phyloP scores from a whole-genome alignment of 2,113 vertebrate genomes.

The Ciconia maguari region DNA sequence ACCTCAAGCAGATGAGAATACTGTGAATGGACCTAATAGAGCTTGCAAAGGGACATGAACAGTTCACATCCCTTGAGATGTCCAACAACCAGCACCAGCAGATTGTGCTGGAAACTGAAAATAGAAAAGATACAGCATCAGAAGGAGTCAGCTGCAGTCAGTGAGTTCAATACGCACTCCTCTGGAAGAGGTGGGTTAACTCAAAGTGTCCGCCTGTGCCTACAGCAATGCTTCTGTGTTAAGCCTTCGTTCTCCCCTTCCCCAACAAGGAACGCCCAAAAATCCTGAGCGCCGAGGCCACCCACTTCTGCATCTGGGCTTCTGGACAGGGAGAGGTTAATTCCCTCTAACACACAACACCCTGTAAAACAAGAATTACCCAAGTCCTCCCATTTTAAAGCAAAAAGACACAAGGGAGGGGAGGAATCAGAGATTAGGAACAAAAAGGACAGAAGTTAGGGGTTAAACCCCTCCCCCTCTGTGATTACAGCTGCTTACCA shows the following conservation, averaged over 20 bases:
- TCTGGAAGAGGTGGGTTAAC: neutral
- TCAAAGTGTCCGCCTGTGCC: neutral
- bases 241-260: fast-evolving
- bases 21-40: neutral
- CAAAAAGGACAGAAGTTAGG: neutral
- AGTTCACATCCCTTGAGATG: neutral
- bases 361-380: neutral
- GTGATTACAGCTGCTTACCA: neutral
- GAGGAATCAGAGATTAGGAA: neutral
- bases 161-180: neutral
- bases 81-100: neutral
- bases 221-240: neutral
- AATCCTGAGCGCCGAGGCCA: neutral
- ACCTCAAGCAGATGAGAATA: neutral
- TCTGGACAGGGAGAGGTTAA: neutral
- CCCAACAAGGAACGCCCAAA: neutral
- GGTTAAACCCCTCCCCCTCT: neutral
- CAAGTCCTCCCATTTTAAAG: neutral
- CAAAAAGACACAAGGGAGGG: neutral
- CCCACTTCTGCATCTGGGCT: neutral
- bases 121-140: fast-evolving
- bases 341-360: neutral
- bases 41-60: neutral
- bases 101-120: neutral
- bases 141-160: neutral